Evolutionary conservation across 2,888 invertebrate genomes (phyloP), one percentile per base, ranked within the genome.

Genomic region (Dolomedes plantarius): DNA sequence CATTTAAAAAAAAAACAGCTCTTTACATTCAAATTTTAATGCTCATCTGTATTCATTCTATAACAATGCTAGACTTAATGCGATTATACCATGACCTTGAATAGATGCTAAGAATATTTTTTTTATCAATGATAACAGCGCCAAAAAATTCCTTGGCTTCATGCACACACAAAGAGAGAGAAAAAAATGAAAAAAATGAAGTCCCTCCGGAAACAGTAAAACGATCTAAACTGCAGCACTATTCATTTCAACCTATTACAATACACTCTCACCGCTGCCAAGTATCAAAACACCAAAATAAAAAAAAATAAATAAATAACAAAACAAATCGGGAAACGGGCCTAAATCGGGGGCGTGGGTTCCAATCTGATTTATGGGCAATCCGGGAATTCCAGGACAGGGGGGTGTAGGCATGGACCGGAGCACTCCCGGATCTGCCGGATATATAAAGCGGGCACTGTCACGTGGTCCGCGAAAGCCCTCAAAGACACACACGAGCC

Each of bases 391-490:
- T 56, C 56, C 56, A 23, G n/a, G 73, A 46, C 29, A 62, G 56
- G 39, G 50, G 64, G 13, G 46, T 32, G 41, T 32, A 23, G 27
- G 29, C 2, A 28, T 7, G 65, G 31, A 65, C 29, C 0, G 16
- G 31, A n/a, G 65, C 65, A 65, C 31, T 65, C n/a, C 19, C 50
- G 73, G 72, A 46, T 80, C 56, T 65, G 73, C 67, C 39, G 81
- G 68, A 81, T 74, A 76, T 82, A 82, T 82, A 82, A 75, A 71
- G 29, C 9, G 64, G 19, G 31, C 62, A 13, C n/a, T 41, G 67
- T 82, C 82, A 82, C 82, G 82, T 82, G 82, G 81, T 32, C 23
- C 39, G 5, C 56, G n/a, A 36, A 50, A 67, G 27, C 27, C 46
- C 73, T 27, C 16, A 31, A 32, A 81, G 46, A 13, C 46, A 65